These are phyloP conservation scores for Prolemur simus DNA, from an alignment of 2,113 vertebrate genomes.

Conservation along the genomic window DNA sequence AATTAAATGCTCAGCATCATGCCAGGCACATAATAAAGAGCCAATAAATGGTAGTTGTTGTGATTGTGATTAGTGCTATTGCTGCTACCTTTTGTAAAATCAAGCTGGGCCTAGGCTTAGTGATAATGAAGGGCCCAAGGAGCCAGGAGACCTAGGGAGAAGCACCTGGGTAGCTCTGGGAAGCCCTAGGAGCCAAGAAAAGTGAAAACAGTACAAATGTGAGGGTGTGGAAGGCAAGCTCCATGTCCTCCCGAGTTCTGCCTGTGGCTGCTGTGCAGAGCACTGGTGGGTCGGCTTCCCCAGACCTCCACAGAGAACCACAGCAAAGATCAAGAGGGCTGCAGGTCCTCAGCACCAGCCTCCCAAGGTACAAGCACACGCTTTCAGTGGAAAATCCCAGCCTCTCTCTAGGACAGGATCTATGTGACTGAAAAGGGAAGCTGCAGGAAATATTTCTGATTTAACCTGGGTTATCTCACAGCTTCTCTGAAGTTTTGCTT, in stretches of 20 bases:
- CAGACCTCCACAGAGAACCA: background rate
- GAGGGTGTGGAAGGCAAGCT: background rate
- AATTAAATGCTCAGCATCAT: background rate
- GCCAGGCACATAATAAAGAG: background rate
- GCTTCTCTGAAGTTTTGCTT: slow-evolving; percentile 48
- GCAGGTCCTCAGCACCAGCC: background rate
- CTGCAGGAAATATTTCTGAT: background rate
- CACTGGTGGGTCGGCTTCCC: background rate
- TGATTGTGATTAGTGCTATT: background rate
- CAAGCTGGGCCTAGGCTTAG: background rate
- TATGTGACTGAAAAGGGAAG: background rate
- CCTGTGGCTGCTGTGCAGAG: background rate
- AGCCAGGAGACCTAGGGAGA: background rate
- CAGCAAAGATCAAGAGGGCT: background rate
- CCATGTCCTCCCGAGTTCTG: background rate
- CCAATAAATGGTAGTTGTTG: background rate
- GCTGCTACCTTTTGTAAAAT: background rate
- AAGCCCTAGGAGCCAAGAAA: background rate
- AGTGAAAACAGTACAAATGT: background rate
- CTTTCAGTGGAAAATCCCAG: background rate
- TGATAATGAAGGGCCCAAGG: background rate
- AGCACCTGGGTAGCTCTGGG: background rate
- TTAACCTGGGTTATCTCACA: background rate
- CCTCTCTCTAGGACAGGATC: background rate
- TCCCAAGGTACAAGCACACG: background rate